phyloP scores from a whole-genome alignment of 35 echinoderm and acorn worm species.

The Patiria miniata region DNA sequence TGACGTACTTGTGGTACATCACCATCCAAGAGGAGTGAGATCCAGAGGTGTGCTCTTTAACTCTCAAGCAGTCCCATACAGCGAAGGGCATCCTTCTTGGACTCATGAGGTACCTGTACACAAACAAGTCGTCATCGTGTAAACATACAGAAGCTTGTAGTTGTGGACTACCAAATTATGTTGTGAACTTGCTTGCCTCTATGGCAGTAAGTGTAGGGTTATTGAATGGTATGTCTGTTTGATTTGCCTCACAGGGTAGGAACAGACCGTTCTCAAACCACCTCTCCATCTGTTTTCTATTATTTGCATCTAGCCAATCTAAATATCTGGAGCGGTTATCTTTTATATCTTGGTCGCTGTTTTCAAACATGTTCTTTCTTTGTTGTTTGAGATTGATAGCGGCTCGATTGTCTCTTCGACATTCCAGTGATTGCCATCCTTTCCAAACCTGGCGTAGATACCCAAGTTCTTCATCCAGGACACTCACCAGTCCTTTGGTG shows the following conservation, averaged over 20 bases:
- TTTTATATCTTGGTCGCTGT: neutral
- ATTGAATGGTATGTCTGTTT: neutral
- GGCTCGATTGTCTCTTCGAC: neutral
- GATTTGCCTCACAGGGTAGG: neutral
- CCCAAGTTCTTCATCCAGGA: neutral
- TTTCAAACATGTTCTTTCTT: conserved; percentile 5
- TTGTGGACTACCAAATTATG: neutral
- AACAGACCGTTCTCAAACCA: conserved; percentile 54
- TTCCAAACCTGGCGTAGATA: conserved; percentile 39
- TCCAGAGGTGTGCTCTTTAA: neutral
- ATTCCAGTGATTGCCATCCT: conserved; percentile 31
- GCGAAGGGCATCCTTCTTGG: conserved; percentile 21
- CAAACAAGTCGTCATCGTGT: neutral
- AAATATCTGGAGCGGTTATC: too few relatives aligned
- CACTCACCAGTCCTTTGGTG: conserved; percentile 32
- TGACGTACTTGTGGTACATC: conserved; percentile 44
- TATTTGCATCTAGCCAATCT: neutral
- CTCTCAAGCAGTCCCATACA: conserved; percentile 50
- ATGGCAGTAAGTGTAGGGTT: conserved; percentile 40
- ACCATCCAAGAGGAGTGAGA: conserved; percentile 1
- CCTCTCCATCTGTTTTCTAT: neutral
- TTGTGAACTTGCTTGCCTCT: too few relatives aligned
- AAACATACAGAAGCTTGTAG: too few relatives aligned
- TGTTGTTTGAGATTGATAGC: conserved; percentile 14
- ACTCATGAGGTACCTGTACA: conserved; percentile 6